A percentile compares a stretch with the other conserved stretches of the same genome.
Conservation (phyloP, 1,140 invertebrate genomes). For the Maniola jurtina region DNA sequence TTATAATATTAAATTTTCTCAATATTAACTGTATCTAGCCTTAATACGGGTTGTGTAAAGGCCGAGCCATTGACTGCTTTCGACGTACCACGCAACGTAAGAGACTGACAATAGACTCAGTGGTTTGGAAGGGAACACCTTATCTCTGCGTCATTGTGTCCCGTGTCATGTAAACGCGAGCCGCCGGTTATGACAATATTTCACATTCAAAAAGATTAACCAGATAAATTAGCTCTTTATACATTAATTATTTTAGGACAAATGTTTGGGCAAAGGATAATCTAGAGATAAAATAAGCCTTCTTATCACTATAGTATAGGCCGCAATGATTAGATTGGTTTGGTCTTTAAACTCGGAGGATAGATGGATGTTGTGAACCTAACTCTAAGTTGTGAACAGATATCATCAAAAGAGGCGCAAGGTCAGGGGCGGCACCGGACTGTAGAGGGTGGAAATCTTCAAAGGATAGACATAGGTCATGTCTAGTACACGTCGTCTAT, state of each 20-base stretch:
- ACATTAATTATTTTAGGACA: background rate
- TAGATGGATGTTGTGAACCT: too few species aligned
- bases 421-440: too few species aligned
- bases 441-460: too few species aligned
- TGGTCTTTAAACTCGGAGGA: too few species aligned
- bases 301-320: too few species aligned
- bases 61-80: slow-evolving; percentile 47
- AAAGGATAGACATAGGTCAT: too few species aligned
- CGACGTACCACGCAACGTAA: slow-evolving; percentile 64
- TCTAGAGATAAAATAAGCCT: too few species aligned
- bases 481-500: too few species aligned
- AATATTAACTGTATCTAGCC: background rate
- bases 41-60: slow-evolving; percentile 37
- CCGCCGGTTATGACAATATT: slow-evolving; percentile 57
- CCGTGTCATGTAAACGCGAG: slow-evolving; percentile 65
- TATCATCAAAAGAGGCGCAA: too few species aligned
- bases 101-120: slow-evolving; percentile 72
- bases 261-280: too few species aligned
- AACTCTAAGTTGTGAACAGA: too few species aligned
- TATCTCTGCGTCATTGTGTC: slow-evolving; percentile 76
- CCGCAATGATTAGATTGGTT: too few species aligned
- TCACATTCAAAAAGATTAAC: slow-evolving; percentile 68
- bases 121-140: slow-evolving; percentile 72
- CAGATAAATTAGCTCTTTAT: slow-evolving; percentile 43
- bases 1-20: background rate